phyloP scores from a whole-genome alignment of 2,113 vertebrate genomes.

The Lonchura striata region DNA sequence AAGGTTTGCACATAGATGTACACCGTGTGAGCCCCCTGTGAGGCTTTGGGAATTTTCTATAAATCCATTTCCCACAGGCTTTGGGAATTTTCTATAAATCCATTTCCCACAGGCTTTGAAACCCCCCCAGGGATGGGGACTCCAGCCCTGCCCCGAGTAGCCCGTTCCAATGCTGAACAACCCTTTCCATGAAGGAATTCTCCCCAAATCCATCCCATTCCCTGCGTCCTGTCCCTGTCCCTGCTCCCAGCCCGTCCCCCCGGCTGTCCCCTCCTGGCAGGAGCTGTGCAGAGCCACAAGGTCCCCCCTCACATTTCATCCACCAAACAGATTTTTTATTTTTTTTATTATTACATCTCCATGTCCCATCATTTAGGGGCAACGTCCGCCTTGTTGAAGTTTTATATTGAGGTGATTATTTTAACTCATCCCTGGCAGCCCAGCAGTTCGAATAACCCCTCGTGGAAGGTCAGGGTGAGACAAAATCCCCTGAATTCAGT shows the following conservation, averaged over 20 bases:
- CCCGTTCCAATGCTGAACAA: fast-evolving
- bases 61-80: background rate
- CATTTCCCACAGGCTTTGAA: background rate
- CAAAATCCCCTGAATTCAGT: background rate
- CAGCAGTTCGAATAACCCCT: background rate
- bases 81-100: background rate
- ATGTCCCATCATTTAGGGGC: background rate
- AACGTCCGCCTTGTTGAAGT: fast-evolving
- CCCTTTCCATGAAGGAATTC: background rate
- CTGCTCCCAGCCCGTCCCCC: background rate
- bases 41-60: background rate
- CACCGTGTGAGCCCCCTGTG: background rate
- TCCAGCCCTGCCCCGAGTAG: background rate
- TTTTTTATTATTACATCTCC: background rate
- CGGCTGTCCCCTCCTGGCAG: background rate
- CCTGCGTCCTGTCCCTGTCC: background rate
- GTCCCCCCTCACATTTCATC: background rate
- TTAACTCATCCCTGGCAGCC: background rate
- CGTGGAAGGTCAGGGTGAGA: background rate
- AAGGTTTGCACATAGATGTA: background rate
- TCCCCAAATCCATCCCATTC: background rate
- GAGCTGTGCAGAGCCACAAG: background rate
- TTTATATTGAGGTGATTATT: fast-evolving
- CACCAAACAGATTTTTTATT: background rate
- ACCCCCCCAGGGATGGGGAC: background rate